Evolutionary conservation across 2,797 vertebrate genomes (phyloP).

Genomic region (Esox lucius): DNA sequence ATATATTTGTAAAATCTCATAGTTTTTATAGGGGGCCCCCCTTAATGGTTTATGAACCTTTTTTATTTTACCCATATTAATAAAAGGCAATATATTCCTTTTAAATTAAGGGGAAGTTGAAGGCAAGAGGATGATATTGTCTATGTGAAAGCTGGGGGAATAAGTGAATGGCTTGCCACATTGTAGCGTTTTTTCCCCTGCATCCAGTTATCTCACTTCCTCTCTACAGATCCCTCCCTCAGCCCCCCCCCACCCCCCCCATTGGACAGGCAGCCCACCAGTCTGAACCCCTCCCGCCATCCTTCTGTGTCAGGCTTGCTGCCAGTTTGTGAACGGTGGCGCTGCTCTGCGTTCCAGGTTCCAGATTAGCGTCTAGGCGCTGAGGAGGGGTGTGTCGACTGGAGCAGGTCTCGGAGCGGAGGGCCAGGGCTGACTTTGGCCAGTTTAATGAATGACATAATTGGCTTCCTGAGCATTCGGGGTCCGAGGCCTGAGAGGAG

Average conservation of each 20-base stretch:
- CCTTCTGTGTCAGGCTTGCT: neutral
- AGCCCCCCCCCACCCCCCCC: conserved; percentile 1
- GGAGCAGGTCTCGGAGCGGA: conserved; percentile 32
- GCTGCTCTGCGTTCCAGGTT: conserved; percentile 38
- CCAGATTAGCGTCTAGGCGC: conserved; percentile 29
- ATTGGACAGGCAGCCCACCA: conserved; percentile 10
- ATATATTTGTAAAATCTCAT: too few relatives aligned
- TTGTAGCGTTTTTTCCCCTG: neutral
- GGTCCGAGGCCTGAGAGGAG: conserved; percentile 32
- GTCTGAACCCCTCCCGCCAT: too few relatives aligned
- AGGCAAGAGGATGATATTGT: too few relatives aligned
- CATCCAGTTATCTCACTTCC: conserved; percentile 20
- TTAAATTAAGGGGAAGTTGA: too few relatives aligned
- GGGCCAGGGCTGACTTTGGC: conserved; percentile 30
- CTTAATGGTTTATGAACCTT: too few relatives aligned
- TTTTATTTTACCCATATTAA: too few relatives aligned
- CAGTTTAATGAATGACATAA: conserved; percentile 67
- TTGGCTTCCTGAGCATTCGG: conserved; percentile 64
- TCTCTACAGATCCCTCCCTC: conserved; percentile 35
- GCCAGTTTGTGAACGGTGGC: neutral
- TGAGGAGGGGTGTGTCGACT: conserved; percentile 53
- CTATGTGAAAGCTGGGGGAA: too few relatives aligned
- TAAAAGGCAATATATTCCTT: too few relatives aligned
- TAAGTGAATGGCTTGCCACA: too few relatives aligned
- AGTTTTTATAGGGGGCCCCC: too few relatives aligned